phyloP scores from a whole-genome alignment of 2,797 vertebrate species.

The Glyptemys insculpta region DNA sequence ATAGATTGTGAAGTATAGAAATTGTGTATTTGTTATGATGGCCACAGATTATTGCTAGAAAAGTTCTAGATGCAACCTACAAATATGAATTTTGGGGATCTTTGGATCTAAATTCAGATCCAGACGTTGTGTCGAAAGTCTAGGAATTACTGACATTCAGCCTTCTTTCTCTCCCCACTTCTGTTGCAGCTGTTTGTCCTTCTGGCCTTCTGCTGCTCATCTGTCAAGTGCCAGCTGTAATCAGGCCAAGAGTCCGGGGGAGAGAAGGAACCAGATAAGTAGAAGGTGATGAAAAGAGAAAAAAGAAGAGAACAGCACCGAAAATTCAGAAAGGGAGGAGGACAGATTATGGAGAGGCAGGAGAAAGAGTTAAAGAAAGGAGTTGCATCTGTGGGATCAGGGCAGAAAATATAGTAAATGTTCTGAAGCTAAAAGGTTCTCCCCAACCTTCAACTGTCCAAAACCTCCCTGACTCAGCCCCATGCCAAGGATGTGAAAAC shows the following conservation, averaged over 20 bases:
- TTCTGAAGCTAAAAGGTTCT: conserved; percentile 12
- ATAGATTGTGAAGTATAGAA: neutral
- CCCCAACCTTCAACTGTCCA: conserved; percentile 15
- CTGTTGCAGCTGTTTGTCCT: neutral
- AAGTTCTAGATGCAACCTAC: neutral
- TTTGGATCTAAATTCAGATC: neutral
- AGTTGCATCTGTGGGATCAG: neutral
- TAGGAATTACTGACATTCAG: neutral
- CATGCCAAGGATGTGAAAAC: conserved; percentile 34
- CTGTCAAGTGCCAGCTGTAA: neutral
- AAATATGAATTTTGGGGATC: neutral
- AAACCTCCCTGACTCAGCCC: conserved; percentile 27
- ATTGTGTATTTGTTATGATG: neutral
- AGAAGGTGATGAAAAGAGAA: neutral
- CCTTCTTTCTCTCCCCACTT: rapidly evolving
- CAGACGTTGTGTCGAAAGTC: neutral
- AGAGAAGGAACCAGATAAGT: neutral
- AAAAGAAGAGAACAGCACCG: neutral
- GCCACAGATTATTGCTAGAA: neutral
- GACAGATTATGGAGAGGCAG: neutral
- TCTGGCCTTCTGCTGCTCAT: neutral
- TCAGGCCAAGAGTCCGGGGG: neutral
- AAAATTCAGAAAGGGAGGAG: neutral
- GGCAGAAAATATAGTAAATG: neutral
- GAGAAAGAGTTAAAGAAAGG: conserved; percentile 9